These are phyloP conservation scores for Odiellus spinosus DNA, from an alignment of 2,888 invertebrate species.

Conservation along the genomic window DNA sequence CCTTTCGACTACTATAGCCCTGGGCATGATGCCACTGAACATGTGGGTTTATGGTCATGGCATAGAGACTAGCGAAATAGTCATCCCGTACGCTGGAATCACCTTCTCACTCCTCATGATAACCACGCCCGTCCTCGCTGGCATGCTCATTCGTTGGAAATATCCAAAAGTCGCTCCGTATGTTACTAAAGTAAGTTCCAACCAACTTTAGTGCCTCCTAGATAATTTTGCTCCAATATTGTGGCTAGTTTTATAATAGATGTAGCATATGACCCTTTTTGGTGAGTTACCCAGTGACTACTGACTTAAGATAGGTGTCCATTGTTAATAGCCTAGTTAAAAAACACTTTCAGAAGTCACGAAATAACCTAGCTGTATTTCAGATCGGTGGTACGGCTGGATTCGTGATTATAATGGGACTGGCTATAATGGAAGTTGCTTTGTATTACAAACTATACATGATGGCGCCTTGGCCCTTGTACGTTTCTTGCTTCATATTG, in stretches of 20 bases:
- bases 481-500: conserved; percentile 22
- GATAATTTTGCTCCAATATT: too few species aligned
- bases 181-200: conserved; percentile 25
- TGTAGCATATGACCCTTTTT: too few species aligned
- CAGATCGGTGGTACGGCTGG: conserved; percentile 26
- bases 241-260: too few species aligned
- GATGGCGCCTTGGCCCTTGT: conserved; percentile 23
- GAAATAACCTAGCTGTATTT: too few species aligned
- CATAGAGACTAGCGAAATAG: conserved; percentile 22
- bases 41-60: conserved; percentile 25
- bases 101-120: conserved; percentile 22
- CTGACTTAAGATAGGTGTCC: too few species aligned
- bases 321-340: too few species aligned
- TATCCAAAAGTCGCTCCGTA: conserved; percentile 23
- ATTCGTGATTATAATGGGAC: conserved; percentile 23
- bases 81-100: conserved; percentile 26
- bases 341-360: too few species aligned
- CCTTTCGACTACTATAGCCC: conserved; percentile 24
- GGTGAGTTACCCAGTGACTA: too few species aligned
- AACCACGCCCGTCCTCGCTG: conserved; percentile 23
- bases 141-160: conserved; percentile 23
- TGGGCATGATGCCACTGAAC: conserved; percentile 27
- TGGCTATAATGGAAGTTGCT: conserved; percentile 20
- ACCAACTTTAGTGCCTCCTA: too few species aligned
- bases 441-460: conserved; percentile 26